phyloP scores from a whole-genome alignment of 2,113 vertebrate species.

The Orthonyx spaldingii region DNA sequence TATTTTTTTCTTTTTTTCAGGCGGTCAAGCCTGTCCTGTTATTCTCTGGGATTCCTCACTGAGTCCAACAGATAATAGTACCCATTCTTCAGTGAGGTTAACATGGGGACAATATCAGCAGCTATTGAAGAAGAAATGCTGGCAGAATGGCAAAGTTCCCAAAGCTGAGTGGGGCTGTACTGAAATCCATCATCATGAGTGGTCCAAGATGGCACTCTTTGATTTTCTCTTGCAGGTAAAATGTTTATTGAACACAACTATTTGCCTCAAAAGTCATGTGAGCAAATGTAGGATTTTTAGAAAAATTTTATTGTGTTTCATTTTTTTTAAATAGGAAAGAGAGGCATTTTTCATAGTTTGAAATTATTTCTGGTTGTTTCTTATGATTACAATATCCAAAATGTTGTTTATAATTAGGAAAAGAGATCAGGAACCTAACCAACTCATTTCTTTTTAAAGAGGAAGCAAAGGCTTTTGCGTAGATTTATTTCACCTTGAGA shows the following conservation, averaged over 20 bases:
- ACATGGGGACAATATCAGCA: constrained; percentile 88
- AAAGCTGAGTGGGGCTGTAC: constrained; percentile 83
- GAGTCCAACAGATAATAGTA: constrained; percentile 72
- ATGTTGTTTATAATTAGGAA: neutral
- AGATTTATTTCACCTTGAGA: neutral
- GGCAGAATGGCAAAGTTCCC: constrained; percentile 81
- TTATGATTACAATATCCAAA: neutral
- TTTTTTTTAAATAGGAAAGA: neutral
- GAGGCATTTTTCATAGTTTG: neutral
- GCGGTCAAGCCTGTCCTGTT: constrained; percentile 79
- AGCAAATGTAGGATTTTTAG: neutral
- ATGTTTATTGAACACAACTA: neutral
- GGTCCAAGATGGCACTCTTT: constrained; percentile 92
- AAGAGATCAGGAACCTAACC: neutral
- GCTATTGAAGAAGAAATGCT: constrained; percentile 85
- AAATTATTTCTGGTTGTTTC: neutral
- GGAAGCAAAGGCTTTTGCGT: neutral
- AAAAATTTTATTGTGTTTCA: neutral
- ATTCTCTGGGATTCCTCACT: constrained; percentile 86
- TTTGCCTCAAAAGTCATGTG: neutral
- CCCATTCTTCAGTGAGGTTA: constrained; percentile 74
- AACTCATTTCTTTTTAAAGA: neutral
- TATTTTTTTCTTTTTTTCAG: constrained; percentile 60
- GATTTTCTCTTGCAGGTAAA: constrained; percentile 95
- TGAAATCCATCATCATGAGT: constrained; percentile 87